These are phyloP conservation scores for Bembecia ichneumoniformis DNA, from an alignment of 2,888 invertebrate genomes.

Conservation along the genomic window DNA sequence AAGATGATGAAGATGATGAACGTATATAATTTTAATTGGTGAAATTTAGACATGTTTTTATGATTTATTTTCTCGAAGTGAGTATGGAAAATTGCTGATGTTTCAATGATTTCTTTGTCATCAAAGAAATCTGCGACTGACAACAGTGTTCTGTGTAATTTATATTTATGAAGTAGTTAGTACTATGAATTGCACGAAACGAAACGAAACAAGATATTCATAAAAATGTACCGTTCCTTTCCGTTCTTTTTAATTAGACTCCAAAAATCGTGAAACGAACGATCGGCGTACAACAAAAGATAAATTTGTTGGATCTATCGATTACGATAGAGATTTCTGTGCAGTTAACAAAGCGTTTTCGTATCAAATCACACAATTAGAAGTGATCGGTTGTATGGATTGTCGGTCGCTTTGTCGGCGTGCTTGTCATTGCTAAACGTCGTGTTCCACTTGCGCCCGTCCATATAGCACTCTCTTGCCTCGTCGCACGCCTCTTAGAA, in stretches of 20 bases:
- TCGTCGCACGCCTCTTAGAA: background rate
- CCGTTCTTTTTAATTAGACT: conserved; percentile 42
- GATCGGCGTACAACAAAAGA: conserved; percentile 47
- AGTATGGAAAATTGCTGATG: too few species aligned
- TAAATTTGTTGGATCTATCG: conserved; percentile 55
- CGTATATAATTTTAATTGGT: too few species aligned
- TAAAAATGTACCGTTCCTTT: conserved; percentile 26
- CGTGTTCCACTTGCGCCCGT: conserved; percentile 26
- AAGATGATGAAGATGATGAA: too few species aligned
- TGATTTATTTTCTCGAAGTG: too few species aligned
- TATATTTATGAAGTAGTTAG: too few species aligned
- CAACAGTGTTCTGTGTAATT: too few species aligned
- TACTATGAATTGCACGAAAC: too few species aligned
- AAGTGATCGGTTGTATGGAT: conserved; percentile 55
- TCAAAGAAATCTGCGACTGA: too few species aligned
- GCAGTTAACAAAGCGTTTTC: conserved; percentile 64
- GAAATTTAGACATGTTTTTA: too few species aligned
- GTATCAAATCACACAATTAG: conserved; percentile 72
- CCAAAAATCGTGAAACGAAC: conserved; percentile 32
- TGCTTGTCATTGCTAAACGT: conserved; percentile 41
- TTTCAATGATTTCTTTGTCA: too few species aligned
- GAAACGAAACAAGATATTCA: background rate
- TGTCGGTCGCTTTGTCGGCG: conserved; percentile 61
- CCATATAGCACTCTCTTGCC: background rate
- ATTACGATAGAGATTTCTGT: conserved; percentile 61